Evolutionary conservation across 2,888 invertebrate genomes (phyloP).

Genomic region (Leptinotarsa rubiginosa): DNA sequence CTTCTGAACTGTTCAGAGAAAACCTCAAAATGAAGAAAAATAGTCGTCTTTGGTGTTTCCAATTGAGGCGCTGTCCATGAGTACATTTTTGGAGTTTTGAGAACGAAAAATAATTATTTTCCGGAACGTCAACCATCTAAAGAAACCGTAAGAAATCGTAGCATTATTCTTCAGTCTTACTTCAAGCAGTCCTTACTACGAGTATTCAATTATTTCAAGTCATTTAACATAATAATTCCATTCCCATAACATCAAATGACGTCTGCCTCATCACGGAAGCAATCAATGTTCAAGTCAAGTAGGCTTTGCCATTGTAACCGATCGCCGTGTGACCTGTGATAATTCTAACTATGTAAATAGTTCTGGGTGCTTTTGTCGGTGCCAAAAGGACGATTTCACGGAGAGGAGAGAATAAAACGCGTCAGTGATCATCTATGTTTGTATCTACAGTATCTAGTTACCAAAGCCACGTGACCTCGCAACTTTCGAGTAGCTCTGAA

Average conservation of each 20-base stretch:
- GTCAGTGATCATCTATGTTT: slow-evolving; percentile 29
- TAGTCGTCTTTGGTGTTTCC: too few species aligned
- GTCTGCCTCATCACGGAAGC: slow-evolving; percentile 35
- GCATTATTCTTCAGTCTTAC: too few species aligned
- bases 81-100: too few species aligned
- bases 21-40: too few species aligned
- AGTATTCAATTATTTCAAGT: not conserved
- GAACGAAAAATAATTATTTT: too few species aligned
- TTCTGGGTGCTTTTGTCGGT: slow-evolving; percentile 31
- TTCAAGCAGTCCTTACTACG: too few species aligned
- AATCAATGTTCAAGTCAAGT: slow-evolving; percentile 43
- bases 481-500: slow-evolving; percentile 26
- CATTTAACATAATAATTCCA: not conserved
- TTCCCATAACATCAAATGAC: slow-evolving; percentile 35
- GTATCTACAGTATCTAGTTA: slow-evolving; percentile 41
- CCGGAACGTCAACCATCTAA: too few species aligned
- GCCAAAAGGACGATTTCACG: slow-evolving; percentile 45
- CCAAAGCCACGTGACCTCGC: slow-evolving; percentile 35
- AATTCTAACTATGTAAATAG: slow-evolving; percentile 20
- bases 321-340: slow-evolving; percentile 46
- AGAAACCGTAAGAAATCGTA: too few species aligned
- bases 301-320: slow-evolving; percentile 38
- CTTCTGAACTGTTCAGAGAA: too few species aligned
- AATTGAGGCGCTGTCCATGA: too few species aligned
- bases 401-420: slow-evolving; percentile 40